phyloP scores from a whole-genome alignment of 2,888 invertebrate genomes.

The Melieria omissa region DNA sequence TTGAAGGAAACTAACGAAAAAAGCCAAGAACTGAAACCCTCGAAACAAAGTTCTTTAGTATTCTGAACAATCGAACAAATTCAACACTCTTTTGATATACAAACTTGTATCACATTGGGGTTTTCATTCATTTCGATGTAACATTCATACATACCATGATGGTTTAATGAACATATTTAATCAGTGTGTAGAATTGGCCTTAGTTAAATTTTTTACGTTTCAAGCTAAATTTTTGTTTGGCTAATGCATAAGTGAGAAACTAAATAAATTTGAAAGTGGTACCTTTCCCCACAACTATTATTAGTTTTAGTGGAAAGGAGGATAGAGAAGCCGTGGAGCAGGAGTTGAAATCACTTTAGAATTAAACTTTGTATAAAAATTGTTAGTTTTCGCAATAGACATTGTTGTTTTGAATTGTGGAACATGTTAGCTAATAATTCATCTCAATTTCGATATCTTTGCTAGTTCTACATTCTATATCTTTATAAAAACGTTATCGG shows the following conservation, averaged over 20 bases:
- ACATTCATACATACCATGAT: background rate
- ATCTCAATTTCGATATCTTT: too few relatives aligned
- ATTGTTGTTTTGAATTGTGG: too few relatives aligned
- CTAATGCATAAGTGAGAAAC: background rate
- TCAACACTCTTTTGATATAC: conserved; percentile 1
- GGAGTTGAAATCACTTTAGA: too few relatives aligned
- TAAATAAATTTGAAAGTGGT: conserved; percentile 19
- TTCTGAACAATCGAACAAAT: conserved; percentile 19
- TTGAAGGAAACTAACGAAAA: conserved; percentile 14
- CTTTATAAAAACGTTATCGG: too few relatives aligned
- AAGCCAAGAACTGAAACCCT: background rate
- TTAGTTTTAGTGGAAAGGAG: too few relatives aligned
- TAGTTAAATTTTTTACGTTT: conserved; percentile 14
- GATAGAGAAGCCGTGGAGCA: too few relatives aligned
- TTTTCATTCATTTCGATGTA: background rate
- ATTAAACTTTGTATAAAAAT: too few relatives aligned
- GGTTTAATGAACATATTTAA: background rate
- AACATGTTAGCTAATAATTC: too few relatives aligned
- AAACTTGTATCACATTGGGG: background rate
- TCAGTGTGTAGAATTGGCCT: background rate
- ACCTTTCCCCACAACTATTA: background rate
- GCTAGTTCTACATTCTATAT: too few relatives aligned
- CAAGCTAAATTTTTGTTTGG: background rate
- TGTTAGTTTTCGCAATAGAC: too few relatives aligned
- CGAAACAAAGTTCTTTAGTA: conserved; percentile 1